These are phyloP conservation scores for Allophyes oxyacanthae DNA, from an alignment of 2,888 invertebrate species.

Conservation along the genomic window DNA sequence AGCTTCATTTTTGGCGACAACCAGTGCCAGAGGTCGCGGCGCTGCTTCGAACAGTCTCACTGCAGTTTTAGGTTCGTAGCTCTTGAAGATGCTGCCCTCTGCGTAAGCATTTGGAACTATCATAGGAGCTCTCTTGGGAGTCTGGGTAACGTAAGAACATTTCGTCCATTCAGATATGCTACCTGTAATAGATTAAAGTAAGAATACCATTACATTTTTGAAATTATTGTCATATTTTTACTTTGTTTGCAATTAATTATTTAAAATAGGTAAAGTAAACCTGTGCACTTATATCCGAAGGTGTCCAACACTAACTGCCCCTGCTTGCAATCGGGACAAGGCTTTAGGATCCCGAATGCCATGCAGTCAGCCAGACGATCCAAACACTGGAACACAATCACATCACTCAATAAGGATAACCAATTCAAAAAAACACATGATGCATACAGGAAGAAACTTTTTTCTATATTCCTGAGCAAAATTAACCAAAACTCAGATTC, in stretches of 20 bases:
- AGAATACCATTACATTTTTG: too few species aligned
- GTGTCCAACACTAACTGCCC: constrained; percentile 93
- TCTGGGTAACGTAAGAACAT: constrained; percentile 92
- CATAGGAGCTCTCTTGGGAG: constrained; percentile 93
- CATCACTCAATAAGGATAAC: neutral
- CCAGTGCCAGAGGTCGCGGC: constrained; percentile 63
- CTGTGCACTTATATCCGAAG: constrained; percentile 95
- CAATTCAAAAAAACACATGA: too few species aligned
- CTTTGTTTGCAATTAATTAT: too few species aligned
- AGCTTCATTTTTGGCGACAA: constrained; percentile 85
- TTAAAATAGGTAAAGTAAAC: constrained; percentile 65
- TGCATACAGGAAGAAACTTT: too few species aligned
- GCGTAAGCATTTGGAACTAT: constrained; percentile 91
- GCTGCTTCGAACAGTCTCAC: constrained; percentile 88
- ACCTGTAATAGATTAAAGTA: too few species aligned
- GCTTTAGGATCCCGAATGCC: constrained; percentile 95
- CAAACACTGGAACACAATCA: constrained; percentile 88
- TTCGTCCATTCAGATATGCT: constrained; percentile 96
- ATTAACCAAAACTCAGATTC: too few species aligned
- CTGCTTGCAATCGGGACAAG: constrained; percentile 93
- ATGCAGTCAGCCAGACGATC: constrained; percentile 95
- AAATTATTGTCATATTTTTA: too few species aligned
- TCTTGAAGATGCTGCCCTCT: constrained; percentile 88
- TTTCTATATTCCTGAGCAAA: too few species aligned
- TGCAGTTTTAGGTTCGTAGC: constrained; percentile 89